Conservation (phyloP, 2,888 invertebrate genomes). For the Antitype chi region DNA sequence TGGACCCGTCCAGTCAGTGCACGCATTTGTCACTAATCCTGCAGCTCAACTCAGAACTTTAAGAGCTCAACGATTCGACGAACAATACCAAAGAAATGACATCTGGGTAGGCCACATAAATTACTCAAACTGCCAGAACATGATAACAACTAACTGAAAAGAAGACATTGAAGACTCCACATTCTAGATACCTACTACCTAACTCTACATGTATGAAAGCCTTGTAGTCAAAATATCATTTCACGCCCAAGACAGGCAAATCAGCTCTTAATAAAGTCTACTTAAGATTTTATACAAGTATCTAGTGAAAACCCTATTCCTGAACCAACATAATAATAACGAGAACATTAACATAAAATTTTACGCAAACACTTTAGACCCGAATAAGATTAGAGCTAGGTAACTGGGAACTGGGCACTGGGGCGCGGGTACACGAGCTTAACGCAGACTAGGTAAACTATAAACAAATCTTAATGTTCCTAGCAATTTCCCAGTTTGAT, state of each 20-base stretch:
- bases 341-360: conserved; percentile 64
- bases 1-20: no score
- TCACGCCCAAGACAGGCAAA: conserved; percentile 8
- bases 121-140: no score
- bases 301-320: conserved; percentile 42
- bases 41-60: no score
- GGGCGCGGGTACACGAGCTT: neutral
- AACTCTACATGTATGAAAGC: neutral
- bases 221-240: neutral
- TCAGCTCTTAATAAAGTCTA: conserved; percentile 8
- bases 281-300: neutral
- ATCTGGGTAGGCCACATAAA: no score
- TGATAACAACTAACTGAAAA: no score
- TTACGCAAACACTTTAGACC: conserved; percentile 66
- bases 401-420: conserved; percentile 27
- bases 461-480: conserved; percentile 28
- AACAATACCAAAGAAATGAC: no score
- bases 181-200: neutral
- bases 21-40: no score
- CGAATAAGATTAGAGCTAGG: conserved; percentile 63
- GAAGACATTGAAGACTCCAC: neutral
- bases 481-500: conserved; percentile 14
- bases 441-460: conserved; percentile 35
- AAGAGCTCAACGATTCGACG: no score
- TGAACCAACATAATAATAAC: conserved; percentile 63